A percentile compares a stretch with the other conserved stretches of the same genome.
Evolutionary conservation across 2,113 vertebrate genomes (phyloP).

Genomic region (Phocoena phocoena): DNA sequence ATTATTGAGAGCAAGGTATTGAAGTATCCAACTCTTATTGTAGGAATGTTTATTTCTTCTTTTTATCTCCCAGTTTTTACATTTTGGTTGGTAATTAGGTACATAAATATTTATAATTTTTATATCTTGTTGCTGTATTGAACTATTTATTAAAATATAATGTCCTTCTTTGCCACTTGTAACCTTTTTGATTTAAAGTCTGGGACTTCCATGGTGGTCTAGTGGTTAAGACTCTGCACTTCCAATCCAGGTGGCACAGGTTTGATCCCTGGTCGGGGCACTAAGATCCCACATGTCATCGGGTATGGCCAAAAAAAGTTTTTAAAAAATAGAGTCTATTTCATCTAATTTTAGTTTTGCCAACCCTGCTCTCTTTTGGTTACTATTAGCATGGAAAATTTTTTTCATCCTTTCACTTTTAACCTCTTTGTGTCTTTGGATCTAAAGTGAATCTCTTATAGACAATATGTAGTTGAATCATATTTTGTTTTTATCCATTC

Average conservation of each 20-base stretch:
- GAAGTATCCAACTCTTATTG: not conserved
- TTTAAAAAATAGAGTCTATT: not conserved
- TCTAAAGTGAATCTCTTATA: not conserved
- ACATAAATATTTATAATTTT: no score
- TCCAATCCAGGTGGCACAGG: no score
- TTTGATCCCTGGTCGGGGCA: no score
- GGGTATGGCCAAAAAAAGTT: no score
- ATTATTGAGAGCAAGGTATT: not conserved
- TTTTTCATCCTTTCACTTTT: not conserved
- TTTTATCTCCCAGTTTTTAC: not conserved
- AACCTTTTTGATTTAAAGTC: no score
- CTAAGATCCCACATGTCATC: no score
- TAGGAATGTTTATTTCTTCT: not conserved
- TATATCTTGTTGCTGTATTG: no score
- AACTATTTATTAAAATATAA: no score
- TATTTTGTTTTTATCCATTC: not conserved
- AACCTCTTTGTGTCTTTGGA: not conserved
- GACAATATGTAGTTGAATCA: not conserved
- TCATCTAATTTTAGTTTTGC: not conserved
- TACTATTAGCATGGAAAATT: not conserved
- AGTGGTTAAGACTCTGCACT: no score
- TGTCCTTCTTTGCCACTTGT: no score
- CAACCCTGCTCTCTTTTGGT: not conserved
- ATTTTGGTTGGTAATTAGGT: no score
- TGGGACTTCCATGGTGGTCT: no score